Conservation (phyloP, 2,888 invertebrate species). For the Nesidiocoris tenuis region DNA sequence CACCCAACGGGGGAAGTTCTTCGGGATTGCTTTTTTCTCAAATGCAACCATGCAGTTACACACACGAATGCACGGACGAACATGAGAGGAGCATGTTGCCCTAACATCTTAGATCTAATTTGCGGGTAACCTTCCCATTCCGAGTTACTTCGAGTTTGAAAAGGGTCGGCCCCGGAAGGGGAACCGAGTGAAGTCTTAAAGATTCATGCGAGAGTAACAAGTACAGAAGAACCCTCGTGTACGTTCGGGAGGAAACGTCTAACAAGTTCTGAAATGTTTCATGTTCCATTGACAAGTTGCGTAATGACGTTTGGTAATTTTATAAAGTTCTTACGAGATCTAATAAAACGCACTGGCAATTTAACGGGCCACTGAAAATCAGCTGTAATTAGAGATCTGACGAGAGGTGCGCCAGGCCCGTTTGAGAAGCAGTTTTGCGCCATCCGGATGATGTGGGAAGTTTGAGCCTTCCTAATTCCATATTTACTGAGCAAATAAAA, state of each 20-base stretch:
- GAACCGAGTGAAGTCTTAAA: background rate
- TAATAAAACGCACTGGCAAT: no score
- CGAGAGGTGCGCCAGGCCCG: no score
- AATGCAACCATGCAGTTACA: background rate
- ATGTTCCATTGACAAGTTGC: background rate
- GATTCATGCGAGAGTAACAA: constrained; percentile 9
- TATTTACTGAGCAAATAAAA: no score
- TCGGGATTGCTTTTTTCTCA: background rate
- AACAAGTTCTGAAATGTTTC: constrained; percentile 2
- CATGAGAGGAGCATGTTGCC: background rate
- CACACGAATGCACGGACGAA: background rate
- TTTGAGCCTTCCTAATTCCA: no score
- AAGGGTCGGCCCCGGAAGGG: background rate
- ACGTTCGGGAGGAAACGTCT: background rate
- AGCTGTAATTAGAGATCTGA: no score
- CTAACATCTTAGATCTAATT: constrained; percentile 11
- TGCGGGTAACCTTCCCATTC: constrained; percentile 10
- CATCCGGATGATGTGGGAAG: no score
- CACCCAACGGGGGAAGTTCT: background rate
- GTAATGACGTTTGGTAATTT: background rate
- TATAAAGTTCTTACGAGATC: background rate
- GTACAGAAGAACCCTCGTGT: background rate
- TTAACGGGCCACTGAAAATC: no score
- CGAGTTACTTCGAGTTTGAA: background rate
- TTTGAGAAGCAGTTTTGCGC: no score